Conservation (phyloP, 2,888 invertebrate species). For the Lamellibrachia satsuma region DNA sequence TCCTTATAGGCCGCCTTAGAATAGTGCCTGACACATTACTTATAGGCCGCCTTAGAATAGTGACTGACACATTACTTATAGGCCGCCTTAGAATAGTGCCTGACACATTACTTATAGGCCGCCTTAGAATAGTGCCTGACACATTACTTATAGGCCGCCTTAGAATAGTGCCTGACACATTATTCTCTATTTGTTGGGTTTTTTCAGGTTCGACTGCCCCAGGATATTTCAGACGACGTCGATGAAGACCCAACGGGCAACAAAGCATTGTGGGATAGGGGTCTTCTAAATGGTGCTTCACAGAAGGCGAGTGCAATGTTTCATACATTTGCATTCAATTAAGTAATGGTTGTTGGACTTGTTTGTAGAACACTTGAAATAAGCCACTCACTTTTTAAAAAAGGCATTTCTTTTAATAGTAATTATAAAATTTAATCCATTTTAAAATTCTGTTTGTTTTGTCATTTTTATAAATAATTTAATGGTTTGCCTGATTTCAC, state of each 20-base stretch:
- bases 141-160: neutral
- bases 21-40: neutral
- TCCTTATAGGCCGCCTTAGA: too few relatives aligned
- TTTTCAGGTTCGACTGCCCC: slow-evolving; percentile 70
- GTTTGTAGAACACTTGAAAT: neutral
- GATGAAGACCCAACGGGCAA: slow-evolving; percentile 99
- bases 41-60: too few relatives aligned
- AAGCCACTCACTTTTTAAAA: neutral
- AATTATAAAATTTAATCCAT: neutral
- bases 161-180: neutral
- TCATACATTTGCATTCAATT: neutral
- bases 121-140: too few relatives aligned
- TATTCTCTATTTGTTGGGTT: neutral
- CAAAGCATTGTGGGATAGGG: slow-evolving; percentile 91
- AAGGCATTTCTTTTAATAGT: neutral
- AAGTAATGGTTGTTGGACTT: neutral
- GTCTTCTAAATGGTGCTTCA: slow-evolving; percentile 93
- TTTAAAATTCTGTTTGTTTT: neutral
- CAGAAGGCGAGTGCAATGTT: slow-evolving; percentile 78
- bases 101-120: too few relatives aligned
- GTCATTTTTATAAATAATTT: neutral
- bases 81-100: too few relatives aligned
- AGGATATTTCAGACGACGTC: slow-evolving; percentile 93
- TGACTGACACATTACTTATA: too few relatives aligned
- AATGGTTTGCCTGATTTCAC: too few relatives aligned